Conservation (phyloP, 2,797 vertebrate species). For the Sparus aurata region DNA sequence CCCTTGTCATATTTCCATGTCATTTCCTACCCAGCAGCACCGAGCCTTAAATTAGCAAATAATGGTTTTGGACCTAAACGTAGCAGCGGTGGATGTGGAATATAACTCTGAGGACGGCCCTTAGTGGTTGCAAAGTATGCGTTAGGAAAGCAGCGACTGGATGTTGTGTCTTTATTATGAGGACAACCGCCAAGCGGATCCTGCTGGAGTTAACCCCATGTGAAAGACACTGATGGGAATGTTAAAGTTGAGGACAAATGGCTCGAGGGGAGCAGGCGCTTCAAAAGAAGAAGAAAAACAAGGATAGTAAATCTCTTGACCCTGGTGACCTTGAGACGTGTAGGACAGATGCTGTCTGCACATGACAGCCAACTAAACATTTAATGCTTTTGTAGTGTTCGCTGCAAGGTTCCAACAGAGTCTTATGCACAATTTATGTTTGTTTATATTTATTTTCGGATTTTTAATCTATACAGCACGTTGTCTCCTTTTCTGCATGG, state of each 20-base stretch:
- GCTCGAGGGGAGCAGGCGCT: conserved; percentile 56
- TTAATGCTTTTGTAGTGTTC: conserved; percentile 44
- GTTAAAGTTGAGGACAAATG: conserved; percentile 56
- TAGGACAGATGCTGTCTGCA: conserved; percentile 64
- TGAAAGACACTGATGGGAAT: conserved; percentile 12
- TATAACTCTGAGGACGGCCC: conserved; percentile 55
- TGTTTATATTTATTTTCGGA: conserved; percentile 50
- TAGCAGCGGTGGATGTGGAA: conserved; percentile 54
- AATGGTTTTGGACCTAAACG: conserved; percentile 67
- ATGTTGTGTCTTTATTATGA: conserved; percentile 63
- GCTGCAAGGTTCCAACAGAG: conserved; percentile 15
- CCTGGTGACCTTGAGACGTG: conserved; percentile 49
- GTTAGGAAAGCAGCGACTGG: conserved; percentile 55
- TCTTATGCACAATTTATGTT: conserved; percentile 37
- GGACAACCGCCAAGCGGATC: conserved; percentile 33
- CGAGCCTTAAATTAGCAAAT: conserved; percentile 70
- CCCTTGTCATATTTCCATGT: conserved; percentile 52
- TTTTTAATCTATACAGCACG: conserved; percentile 50
- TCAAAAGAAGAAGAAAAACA: conserved; percentile 61
- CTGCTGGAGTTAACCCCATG: conserved; percentile 33
- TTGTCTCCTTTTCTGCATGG: conserved; percentile 55
- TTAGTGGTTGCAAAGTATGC: conserved; percentile 63
- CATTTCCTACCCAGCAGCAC: conserved; percentile 53
- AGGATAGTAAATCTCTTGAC: conserved; percentile 71
- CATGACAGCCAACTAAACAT: conserved; percentile 50